Base-by-base conservation (phyloP, 1,140 invertebrate genomes). In the Diprion similis region DNA sequence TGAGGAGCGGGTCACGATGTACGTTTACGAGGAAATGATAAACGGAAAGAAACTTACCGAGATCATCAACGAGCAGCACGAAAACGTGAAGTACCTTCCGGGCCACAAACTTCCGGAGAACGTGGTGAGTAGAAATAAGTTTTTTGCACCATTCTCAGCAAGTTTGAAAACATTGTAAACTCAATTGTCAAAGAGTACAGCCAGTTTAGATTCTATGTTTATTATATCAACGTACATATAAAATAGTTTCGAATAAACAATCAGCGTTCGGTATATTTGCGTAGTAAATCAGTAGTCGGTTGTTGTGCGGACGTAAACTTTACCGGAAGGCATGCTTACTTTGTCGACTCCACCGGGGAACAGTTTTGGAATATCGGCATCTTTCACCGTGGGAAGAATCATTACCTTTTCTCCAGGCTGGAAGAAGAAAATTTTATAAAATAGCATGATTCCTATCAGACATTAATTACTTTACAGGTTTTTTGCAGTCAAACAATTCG, bases 61-160 rank as follows among this genome's bases (percentile, higher is more conserved):
- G 80, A 94, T 95, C 72, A 95, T 95, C 78, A 95, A 95, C 84
- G 90, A 90, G 17, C 84, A 91, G 15, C 94, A 95, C 83, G 94
- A 95, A 81, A 95, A 95, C 84, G 90, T 94, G 11, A 96, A 95
- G 81, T 95, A 95, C 83, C 85, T 95, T 24, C 93, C 93, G 17
- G 93, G 93, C 6, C 90, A 92, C 76, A 92, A 91, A 81, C 82
- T 95, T 17, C 93, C 92, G 9, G 82, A 84, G 8, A 91, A 90
- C 83, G 84, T 91, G 77, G 90, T 89, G 85, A 89, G 89, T 89
- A 79, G 71, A n/a, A 59, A 68, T 68, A 18, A 11, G 0, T 59
- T 17, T 4, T 15, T 68, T 68, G 11, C 37, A 15, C 19, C 19
- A 17, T n/a, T 19, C 18, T 68, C 15, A 68, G 37, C 17, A 68